Percentiles rank a stretch among this genome's conserved stretches.
These are phyloP conservation scores for Sebastes matsubarae DNA, from an alignment of 2,797 vertebrate genomes.

Conservation along the genomic window DNA sequence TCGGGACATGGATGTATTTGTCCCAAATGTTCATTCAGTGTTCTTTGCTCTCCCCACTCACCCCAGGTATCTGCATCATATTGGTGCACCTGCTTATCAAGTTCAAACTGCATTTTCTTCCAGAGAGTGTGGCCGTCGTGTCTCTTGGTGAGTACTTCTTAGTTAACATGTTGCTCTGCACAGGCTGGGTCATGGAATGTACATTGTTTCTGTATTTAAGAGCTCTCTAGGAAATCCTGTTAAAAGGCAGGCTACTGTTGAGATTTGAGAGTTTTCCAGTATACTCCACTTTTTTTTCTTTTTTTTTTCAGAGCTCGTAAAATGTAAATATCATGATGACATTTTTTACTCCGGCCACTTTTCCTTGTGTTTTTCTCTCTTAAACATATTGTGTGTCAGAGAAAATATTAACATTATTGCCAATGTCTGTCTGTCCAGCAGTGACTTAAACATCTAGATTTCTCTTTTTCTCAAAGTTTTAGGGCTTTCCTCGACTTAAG, in stretches of 20 bases:
- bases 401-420: background rate
- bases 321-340: background rate
- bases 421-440: background rate
- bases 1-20: conserved; percentile 28
- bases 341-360: background rate
- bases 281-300: background rate
- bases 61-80: conserved; percentile 96
- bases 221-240: background rate
- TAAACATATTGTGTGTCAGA: background rate
- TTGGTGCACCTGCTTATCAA: conserved; percentile 98
- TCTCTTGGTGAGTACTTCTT: conserved; percentile 90
- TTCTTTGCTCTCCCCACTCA: conserved; percentile 28
- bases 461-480: background rate
- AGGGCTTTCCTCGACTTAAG: too few species aligned
- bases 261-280: background rate
- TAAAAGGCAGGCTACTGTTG: background rate
- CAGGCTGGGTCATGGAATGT: background rate
- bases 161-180: background rate
- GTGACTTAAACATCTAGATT: background rate
- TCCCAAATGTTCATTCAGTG: conserved; percentile 40
- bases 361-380: too few species aligned
- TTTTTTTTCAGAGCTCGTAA: background rate
- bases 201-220: background rate
- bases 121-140: conserved; percentile 98
- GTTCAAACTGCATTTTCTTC: conserved; percentile 95